Conservation (phyloP, 2,113 vertebrate species). For the Dolichotis patagonum region DNA sequence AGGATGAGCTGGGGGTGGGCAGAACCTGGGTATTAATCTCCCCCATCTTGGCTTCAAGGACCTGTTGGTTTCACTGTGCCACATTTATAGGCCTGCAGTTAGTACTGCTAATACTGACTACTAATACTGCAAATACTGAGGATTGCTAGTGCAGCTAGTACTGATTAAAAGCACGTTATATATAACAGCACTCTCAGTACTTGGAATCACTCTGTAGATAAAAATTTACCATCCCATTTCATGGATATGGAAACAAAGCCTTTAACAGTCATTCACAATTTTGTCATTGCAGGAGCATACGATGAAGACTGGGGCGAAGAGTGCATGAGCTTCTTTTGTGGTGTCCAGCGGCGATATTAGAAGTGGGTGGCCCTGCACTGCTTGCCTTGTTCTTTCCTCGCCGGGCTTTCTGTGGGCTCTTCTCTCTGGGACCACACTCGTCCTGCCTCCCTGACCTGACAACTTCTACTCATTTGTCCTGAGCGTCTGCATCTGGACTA, state of each 20-base stretch:
- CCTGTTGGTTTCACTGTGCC: background rate
- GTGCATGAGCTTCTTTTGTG: background rate
- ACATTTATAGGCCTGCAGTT: background rate
- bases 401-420: rapidly evolving
- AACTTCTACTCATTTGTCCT: background rate
- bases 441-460: rapidly evolving
- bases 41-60: background rate
- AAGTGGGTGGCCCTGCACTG: background rate
- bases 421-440: background rate
- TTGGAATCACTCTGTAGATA: background rate
- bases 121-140: no score
- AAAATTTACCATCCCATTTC: constrained; percentile 4
- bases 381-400: background rate
- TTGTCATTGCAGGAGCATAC: background rate
- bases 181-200: background rate
- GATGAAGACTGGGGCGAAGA: background rate
- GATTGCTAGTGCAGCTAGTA: no score
- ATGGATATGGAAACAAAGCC: background rate
- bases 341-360: background rate
- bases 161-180: background rate
- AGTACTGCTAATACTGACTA: background rate
- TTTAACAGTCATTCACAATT: background rate
- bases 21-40: background rate
- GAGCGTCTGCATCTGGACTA: background rate
- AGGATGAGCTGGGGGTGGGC: background rate